Conservation (phyloP, 2,113 vertebrate genomes). For the Rhabdornis inornatus region DNA sequence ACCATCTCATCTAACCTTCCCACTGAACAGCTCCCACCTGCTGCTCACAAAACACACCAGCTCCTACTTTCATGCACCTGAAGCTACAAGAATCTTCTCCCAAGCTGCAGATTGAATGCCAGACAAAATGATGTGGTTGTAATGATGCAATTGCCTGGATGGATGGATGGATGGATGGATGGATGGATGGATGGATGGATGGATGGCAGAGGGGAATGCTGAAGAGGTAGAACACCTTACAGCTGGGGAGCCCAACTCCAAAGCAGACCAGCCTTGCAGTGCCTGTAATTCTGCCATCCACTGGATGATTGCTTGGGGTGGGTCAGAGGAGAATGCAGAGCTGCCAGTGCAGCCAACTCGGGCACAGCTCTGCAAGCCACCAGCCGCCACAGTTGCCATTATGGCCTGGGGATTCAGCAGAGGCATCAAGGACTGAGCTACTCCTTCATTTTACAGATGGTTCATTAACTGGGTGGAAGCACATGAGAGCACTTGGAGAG, state of each 20-base stretch:
- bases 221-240: neutral
- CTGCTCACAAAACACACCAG: neutral
- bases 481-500: slow-evolving; percentile 59
- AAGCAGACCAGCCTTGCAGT: neutral
- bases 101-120: neutral
- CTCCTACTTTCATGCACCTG: slow-evolving; percentile 15
- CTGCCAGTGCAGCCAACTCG: neutral
- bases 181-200: neutral
- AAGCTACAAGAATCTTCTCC: slow-evolving; percentile 27
- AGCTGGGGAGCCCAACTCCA: neutral
- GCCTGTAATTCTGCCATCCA: neutral
- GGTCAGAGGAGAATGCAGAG: rapidly evolving
- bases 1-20: slow-evolving; percentile 9
- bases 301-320: neutral
- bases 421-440: slow-evolving; percentile 2
- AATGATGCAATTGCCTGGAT: neutral
- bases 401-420: neutral
- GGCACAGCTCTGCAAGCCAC: neutral
- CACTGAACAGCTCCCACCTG: neutral
- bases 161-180: neutral
- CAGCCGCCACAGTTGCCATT: neutral
- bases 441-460: slow-evolving; percentile 51
- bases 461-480: slow-evolving; percentile 57
- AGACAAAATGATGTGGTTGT: neutral
- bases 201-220: neutral